Evolutionary conservation across 1,140 invertebrate species (phyloP), one percentile per base, ranked within the genome.

Genomic region (Calycopis cecrops): DNA sequence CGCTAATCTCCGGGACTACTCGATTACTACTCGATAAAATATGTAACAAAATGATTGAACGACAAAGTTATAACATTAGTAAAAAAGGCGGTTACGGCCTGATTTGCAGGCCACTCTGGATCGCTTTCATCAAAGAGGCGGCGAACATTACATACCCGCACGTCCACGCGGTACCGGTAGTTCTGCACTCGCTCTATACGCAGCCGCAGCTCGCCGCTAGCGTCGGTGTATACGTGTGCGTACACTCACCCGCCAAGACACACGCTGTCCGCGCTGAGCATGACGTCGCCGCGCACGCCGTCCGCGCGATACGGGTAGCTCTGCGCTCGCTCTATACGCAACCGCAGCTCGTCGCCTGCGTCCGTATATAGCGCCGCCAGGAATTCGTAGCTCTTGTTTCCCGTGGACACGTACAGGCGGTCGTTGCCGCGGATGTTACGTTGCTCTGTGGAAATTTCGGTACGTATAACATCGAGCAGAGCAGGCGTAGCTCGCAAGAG

Each of bases 271-370:
- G 92, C 90, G 0, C 94, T 90, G n/a, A 92, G 70, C 49, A 94
- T 80, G 44, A 96, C 90, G 9, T 89, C 91, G 0, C 95, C 95
- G 50, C 91, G 85, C 89, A 96, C 93, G 1, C 94, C 94, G 56
- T 95, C 90, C 59, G 91, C 90, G 7, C 69, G 68, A 52, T 90
- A 84, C 1, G 72, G 75, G 48, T 89, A 88, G 34, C 59, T 49
- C 65, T 76, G 65, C 10, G 68, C 61, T 16, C 48, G 50, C 12
- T 65, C 63, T 0, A 75, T 52, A 17, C 69, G 72, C 18, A 12
- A 4, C 10, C 60, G 35, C 50, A 70, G 42, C 14, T 65, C 54
- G 1, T 11, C 44, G 4, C 71, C 73, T 0, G 75, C 76, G 51
- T 81, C 79, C 65, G 89, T 84, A 80, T 95, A 96, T 2, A 97